These are phyloP conservation scores for Epinotia brunnichana DNA, from an alignment of 2,888 invertebrate genomes.

Conservation along the genomic window DNA sequence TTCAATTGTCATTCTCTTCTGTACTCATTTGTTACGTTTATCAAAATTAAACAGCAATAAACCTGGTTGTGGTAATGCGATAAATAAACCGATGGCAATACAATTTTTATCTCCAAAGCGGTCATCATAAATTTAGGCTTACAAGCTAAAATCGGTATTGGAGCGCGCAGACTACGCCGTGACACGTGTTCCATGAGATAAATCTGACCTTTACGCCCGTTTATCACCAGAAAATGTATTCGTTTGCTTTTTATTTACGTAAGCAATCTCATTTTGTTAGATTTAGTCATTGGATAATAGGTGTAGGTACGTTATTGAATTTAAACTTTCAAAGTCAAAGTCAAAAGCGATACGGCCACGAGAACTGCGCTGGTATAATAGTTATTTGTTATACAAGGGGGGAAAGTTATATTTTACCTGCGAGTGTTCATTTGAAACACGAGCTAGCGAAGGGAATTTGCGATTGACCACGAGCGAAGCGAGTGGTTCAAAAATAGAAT, in stretches of 20 bases:
- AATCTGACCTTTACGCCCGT: conserved; percentile 59
- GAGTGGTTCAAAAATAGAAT: too few species aligned
- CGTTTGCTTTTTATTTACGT: conserved; percentile 32
- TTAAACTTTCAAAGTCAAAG: too few species aligned
- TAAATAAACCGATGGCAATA: conserved; percentile 68
- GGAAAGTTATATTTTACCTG: too few species aligned
- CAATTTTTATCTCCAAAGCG: conserved; percentile 74
- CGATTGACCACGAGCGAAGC: too few species aligned
- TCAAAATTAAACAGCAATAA: conserved; percentile 52
- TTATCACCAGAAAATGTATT: conserved; percentile 53
- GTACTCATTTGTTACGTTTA: conserved; percentile 6
- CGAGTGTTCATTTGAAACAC: too few species aligned
- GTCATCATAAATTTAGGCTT: conserved; percentile 77
- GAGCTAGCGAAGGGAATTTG: too few species aligned
- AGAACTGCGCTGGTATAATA: too few species aligned
- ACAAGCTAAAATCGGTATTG: conserved; percentile 69
- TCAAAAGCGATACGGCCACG: too few species aligned
- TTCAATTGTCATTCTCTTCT: neutral
- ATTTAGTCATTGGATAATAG: conserved; percentile 1
- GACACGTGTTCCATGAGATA: conserved; percentile 66
- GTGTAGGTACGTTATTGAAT: too few species aligned
- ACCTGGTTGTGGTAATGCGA: conserved; percentile 54
- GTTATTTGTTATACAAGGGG: too few species aligned
- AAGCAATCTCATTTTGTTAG: conserved; percentile 13
- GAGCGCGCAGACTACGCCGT: conserved; percentile 56